Conservation (phyloP, 2,113 vertebrate species). For the Hyla sarda region DNA sequence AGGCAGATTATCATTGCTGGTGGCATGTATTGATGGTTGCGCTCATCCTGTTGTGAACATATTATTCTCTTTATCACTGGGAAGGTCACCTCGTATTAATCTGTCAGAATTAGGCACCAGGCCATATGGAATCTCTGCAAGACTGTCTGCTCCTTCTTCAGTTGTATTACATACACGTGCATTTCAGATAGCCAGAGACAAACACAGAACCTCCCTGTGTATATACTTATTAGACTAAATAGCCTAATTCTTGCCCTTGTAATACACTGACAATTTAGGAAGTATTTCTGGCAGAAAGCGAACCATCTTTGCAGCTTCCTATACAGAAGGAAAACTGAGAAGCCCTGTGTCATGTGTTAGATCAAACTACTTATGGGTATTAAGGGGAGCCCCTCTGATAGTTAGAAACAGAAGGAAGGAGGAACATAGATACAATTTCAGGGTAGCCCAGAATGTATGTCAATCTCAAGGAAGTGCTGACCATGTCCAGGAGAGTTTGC, state of each 20-base stretch:
- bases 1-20: conserved; percentile 29
- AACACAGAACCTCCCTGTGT: conserved; percentile 11
- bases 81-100: conserved; percentile 55
- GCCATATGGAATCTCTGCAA: conserved; percentile 50
- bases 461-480: no score
- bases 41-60: conserved; percentile 40
- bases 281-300: not conserved
- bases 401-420: no score
- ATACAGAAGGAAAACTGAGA: not conserved
- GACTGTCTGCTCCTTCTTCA: conserved; percentile 45
- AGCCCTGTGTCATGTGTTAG: not conserved
- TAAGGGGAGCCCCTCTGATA: not conserved
- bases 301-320: not conserved
- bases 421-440: no score
- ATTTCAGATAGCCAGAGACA: conserved; percentile 9
- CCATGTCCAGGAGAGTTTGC: no score
- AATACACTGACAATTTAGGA: not conserved
- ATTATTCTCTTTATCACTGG: conserved; percentile 47
- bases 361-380: not conserved
- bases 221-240: not conserved
- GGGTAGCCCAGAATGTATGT: not conserved
- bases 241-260: conserved; percentile 15
- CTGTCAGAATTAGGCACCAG: conserved; percentile 53
- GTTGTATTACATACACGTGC: conserved; percentile 45
- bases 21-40: conserved; percentile 20